Evolutionary conservation across 2,888 invertebrate genomes (phyloP).

Genomic region (Volucella zonaria): DNA sequence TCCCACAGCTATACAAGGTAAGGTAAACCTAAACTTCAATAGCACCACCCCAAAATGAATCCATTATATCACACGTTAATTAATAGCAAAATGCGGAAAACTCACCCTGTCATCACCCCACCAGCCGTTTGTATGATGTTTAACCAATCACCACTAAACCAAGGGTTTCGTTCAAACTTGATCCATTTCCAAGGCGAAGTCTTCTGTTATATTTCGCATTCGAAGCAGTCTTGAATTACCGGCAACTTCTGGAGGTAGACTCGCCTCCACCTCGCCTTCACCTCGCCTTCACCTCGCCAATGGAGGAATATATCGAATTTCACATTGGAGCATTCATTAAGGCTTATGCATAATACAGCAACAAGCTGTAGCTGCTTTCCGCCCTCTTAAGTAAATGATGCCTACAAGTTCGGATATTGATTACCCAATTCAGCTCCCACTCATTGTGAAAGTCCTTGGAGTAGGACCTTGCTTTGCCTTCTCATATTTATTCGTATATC

Average conservation of each 20-base stretch:
- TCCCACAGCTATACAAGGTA: not conserved
- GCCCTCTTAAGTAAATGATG: constrained; percentile 48
- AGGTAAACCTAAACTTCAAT: not conserved
- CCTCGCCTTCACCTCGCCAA: not conserved
- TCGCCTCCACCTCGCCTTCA: not conserved
- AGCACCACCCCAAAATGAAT: constrained; percentile 30
- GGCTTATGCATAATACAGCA: constrained; percentile 42
- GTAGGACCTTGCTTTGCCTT: not conserved
- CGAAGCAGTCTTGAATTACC: constrained; percentile 3
- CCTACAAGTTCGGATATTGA: constrained; percentile 44
- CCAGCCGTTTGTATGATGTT: not conserved
- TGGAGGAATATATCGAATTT: constrained; percentile 23
- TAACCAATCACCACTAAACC: not conserved
- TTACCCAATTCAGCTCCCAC: constrained; percentile 42
- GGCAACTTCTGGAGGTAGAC: constrained; percentile 1
- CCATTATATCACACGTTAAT: constrained; percentile 33
- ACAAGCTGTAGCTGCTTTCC: constrained; percentile 7
- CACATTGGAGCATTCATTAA: constrained; percentile 50
- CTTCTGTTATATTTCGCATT: constrained; percentile 24
- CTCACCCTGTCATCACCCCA: not conserved
- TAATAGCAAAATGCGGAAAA: constrained; percentile 36
- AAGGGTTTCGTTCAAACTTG: not conserved
- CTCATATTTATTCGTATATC: not conserved
- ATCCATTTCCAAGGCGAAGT: constrained; percentile 32
- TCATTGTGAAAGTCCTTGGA: constrained; percentile 9